phyloP scores from a whole-genome alignment of 2,113 vertebrate species.

The Protomyctophum bolini region DNA sequence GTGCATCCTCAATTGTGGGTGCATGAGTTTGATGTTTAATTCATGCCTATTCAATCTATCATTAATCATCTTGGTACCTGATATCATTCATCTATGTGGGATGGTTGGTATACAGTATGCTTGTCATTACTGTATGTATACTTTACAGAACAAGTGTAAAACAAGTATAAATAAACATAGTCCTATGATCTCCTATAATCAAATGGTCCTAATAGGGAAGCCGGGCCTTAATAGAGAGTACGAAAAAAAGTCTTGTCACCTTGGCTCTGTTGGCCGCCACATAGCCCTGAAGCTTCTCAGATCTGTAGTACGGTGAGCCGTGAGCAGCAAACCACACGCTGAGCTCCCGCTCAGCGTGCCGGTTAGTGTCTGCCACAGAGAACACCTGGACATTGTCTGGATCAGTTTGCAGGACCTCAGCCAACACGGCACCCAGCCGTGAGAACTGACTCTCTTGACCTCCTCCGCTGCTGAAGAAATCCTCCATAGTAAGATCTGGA shows the following conservation, averaged over 20 bases:
- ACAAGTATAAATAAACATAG: too few species aligned
- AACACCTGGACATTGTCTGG: constrained; percentile 82
- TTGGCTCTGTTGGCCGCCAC: constrained; percentile 78
- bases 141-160: too few species aligned
- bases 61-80: not conserved
- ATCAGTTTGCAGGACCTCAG: constrained; percentile 77
- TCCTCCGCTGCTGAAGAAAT: constrained; percentile 75
- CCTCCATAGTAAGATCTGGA: constrained; percentile 81
- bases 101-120: too few species aligned
- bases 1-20: not conserved
- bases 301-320: constrained; percentile 80
- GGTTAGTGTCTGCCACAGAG: constrained; percentile 75
- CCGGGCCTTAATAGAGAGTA: too few species aligned
- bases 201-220: too few species aligned
- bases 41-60: constrained; percentile 7
- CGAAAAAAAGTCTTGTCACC: constrained; percentile 62
- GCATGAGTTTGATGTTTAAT: constrained; percentile 19
- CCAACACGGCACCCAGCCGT: constrained; percentile 75
- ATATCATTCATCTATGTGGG: too few species aligned
- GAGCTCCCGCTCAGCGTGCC: constrained; percentile 56
- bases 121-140: too few species aligned
- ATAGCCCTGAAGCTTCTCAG: constrained; percentile 86
- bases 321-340: constrained; percentile 84
- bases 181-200: too few species aligned
- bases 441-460: constrained; percentile 78